These are phyloP conservation scores for Eulimnadia texana DNA, from an alignment of 1,140 invertebrate species.

Conservation along the genomic window DNA sequence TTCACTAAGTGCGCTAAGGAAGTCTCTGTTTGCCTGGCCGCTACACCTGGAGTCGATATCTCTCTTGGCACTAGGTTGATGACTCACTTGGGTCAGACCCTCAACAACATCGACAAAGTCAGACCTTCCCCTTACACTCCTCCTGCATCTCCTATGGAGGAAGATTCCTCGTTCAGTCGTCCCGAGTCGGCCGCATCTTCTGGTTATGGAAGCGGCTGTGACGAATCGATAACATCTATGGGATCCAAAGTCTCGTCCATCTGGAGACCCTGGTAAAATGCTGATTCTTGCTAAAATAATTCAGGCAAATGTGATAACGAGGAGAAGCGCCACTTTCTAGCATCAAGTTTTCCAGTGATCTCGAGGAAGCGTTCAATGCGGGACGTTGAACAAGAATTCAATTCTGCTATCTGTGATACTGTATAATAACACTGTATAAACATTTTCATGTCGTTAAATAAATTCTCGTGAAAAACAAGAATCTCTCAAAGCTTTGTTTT, in stretches of 20 bases:
- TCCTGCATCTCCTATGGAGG: constrained; percentile 13
- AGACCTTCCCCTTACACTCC: constrained; percentile 15
- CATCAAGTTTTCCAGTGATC: too few relatives aligned
- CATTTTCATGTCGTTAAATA: too few relatives aligned
- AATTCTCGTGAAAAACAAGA: too few relatives aligned
- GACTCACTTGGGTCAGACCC: constrained; percentile 65
- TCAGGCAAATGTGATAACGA: too few relatives aligned
- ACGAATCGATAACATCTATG: constrained; percentile 9
- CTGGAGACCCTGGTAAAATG: constrained; percentile 22
- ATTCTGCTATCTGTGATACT: too few relatives aligned
- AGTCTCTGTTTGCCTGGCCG: constrained; percentile 70
- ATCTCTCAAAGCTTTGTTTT: too few relatives aligned
- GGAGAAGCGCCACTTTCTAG: too few relatives aligned
- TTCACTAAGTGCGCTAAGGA: constrained; percentile 85
- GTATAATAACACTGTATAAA: too few relatives aligned
- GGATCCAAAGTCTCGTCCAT: constrained; percentile 14
- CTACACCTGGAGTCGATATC: constrained; percentile 58
- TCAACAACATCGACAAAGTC: constrained; percentile 53
- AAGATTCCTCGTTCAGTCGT: constrained; percentile 17
- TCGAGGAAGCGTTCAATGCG: too few relatives aligned
- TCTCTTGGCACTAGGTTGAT: constrained; percentile 67
- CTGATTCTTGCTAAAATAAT: too few relatives aligned
- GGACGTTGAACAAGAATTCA: too few relatives aligned
- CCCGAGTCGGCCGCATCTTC: constrained; percentile 16
- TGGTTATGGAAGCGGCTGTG: constrained; percentile 14